Evolutionary conservation across 2,797 vertebrate species (phyloP), one percentile per base, ranked within the genome.

Genomic region (Enteromius anoplus): DNA sequence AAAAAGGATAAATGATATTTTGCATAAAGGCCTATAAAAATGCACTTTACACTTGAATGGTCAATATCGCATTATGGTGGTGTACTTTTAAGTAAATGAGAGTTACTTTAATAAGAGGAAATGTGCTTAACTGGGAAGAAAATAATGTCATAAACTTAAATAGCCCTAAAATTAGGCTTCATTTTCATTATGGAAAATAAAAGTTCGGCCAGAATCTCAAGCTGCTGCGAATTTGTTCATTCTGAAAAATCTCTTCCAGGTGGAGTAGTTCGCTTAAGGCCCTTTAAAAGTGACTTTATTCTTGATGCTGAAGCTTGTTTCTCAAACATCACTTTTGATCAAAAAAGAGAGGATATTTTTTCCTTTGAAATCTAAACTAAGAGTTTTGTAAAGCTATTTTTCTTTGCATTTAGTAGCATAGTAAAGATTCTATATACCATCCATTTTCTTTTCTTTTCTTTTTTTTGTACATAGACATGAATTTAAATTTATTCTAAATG

Each of bases 401-500:
- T 84, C 42, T 71, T 76, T 69, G 7, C 69, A 66, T 64, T 69
- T 81, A 40, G 77, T 69, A 84, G 80, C 64, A 42, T 81, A 83
- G 73, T 72, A 83, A 64, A 85, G 58, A 79, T 73, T 86, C 45
- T 87, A 82, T 80, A 85, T 85, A 78, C 81, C 66, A 78, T 87
- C 85, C 83, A 82, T 80, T 76, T 85, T 86, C 83, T 81, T 70
- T 72, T 81, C 78, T 60, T 82, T 32, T 32, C 32, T 37, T 42
- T 73, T 87, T 75, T 89, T 83, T 86, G 83, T 85, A 85, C 51
- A 85, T 82, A 81, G 78, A 91, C 91, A 91, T 92, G 81, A 94
- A 91, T 92, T 89, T 84, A 84, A 86, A 77, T 88, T 81, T 87
- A 96, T 96, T 97, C 95, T 97, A 95, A 96, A 95, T 97, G 96